Evolutionary conservation across 2,888 invertebrate genomes (phyloP).

Genomic region (Brachynemurus nebulosus): DNA sequence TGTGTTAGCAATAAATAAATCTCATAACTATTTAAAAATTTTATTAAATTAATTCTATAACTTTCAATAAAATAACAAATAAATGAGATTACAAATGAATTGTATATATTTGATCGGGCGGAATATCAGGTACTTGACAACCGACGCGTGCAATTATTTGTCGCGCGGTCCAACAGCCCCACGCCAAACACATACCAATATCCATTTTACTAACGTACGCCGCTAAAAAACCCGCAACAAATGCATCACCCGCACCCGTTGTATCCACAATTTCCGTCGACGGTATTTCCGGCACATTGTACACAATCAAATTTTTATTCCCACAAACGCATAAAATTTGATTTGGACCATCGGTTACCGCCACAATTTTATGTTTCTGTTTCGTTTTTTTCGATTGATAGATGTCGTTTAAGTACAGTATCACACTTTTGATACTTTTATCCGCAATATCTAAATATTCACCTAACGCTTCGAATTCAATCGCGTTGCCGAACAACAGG

Average conservation of each 20-base stretch:
- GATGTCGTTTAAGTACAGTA: conserved; percentile 17
- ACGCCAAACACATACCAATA: conserved; percentile 30
- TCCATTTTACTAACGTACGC: conserved; percentile 28
- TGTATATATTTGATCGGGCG: neutral
- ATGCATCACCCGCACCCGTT: conserved; percentile 46
- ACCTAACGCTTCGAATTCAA: conserved; percentile 36
- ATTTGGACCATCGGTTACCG: conserved; percentile 47
- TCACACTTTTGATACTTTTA: conserved; percentile 18
- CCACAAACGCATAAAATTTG: conserved; percentile 35
- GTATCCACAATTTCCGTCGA: conserved; percentile 35
- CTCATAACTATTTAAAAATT: neutral
- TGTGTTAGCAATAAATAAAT: too few species aligned
- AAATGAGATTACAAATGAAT: neutral
- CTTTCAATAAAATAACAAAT: neutral
- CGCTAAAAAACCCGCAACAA: conserved; percentile 42
- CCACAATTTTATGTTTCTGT: conserved; percentile 33
- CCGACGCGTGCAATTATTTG: conserved; percentile 36
- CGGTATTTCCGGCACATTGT: conserved; percentile 30
- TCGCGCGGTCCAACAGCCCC: conserved; percentile 32
- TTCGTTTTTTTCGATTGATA: conserved; percentile 11
- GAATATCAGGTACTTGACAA: conserved; percentile 30
- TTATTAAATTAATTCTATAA: neutral
- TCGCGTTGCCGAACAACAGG: conserved; percentile 40
- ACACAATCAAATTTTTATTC: conserved; percentile 18
- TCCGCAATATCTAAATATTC: conserved; percentile 24